phyloP scores from a whole-genome alignment of 1,140 invertebrate genomes.

The Cydia fagiglandana region DNA sequence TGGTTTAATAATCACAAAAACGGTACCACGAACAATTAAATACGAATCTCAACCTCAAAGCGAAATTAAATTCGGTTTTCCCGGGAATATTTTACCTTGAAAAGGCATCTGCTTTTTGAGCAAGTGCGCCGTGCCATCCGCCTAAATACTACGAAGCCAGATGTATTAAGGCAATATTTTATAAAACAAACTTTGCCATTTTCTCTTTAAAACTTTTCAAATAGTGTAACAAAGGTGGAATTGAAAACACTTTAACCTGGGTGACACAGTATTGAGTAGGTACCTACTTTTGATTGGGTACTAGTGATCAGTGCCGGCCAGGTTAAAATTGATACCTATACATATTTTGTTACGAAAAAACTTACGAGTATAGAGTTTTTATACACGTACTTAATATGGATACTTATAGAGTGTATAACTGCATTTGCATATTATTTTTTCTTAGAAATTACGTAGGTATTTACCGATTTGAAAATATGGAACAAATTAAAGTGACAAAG shows the following conservation, averaged over 20 bases:
- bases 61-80: conserved; percentile 9
- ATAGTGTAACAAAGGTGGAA: background rate
- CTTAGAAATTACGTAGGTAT: too few species aligned
- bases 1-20: conserved; percentile 6
- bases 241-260: background rate
- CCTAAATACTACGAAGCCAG: background rate
- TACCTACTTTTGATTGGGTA: background rate
- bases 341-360: too few species aligned
- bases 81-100: conserved; percentile 6
- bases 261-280: background rate
- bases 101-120: conserved; percentile 16
- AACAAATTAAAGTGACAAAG: too few species aligned
- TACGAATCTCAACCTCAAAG: background rate
- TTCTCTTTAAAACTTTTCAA: conserved; percentile 11
- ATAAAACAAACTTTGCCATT: conserved; percentile 13
- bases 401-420: too few species aligned
- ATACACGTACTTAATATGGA: too few species aligned
- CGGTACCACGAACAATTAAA: background rate
- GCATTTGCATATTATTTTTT: too few species aligned
- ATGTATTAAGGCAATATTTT: conserved; percentile 1
- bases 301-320: too few species aligned
- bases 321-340: too few species aligned
- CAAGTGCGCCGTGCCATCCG: background rate
- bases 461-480: too few species aligned
- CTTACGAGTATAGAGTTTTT: too few species aligned